A percentile compares a stretch with the other conserved stretches of the same genome.
Conservation (phyloP, 2,888 invertebrate genomes). For the Ectobius pallidus region DNA sequence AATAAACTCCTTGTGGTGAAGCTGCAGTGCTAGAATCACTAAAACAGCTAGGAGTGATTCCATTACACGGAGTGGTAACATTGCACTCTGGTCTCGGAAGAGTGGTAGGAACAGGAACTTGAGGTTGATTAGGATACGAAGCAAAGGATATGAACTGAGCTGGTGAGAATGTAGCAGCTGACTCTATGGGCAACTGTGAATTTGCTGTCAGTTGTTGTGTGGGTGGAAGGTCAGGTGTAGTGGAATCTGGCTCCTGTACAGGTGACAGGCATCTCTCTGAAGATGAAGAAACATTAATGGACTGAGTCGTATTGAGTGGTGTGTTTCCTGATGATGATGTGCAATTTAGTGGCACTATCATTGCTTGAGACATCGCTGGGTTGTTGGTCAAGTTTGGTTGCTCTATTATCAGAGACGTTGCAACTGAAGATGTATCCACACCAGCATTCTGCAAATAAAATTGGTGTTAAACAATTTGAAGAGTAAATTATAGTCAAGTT, state of each 20-base stretch:
- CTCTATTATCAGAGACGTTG: constrained; percentile 21
- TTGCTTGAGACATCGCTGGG: constrained; percentile 3
- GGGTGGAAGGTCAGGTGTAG: constrained; percentile 27
- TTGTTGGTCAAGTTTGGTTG: not conserved
- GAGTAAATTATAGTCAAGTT: too few species aligned
- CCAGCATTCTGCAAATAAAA: constrained; percentile 8
- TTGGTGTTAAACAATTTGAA: too few species aligned
- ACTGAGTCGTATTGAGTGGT: too few species aligned
- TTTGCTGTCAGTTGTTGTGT: constrained; percentile 20
- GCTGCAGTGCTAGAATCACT: not conserved
- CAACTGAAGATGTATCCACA: not conserved
- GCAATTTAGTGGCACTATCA: not conserved
- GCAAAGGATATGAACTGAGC: not conserved
- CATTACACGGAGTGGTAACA: not conserved
- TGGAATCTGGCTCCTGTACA: constrained; percentile 20
- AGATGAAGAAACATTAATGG: too few species aligned
- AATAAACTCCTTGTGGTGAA: not conserved
- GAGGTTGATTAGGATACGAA: not conserved
- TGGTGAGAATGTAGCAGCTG: not conserved
- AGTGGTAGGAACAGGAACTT: not conserved
- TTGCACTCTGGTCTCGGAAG: not conserved
- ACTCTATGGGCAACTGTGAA: not conserved
- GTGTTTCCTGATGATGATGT: not conserved
- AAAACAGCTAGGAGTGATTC: not conserved
- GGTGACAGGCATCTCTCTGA: constrained; percentile 14